A percentile compares a stretch with the other conserved stretches of the same genome.
phyloP scores from a whole-genome alignment of 1,140 invertebrate genomes.

The Dinothrombium tinctorium region DNA sequence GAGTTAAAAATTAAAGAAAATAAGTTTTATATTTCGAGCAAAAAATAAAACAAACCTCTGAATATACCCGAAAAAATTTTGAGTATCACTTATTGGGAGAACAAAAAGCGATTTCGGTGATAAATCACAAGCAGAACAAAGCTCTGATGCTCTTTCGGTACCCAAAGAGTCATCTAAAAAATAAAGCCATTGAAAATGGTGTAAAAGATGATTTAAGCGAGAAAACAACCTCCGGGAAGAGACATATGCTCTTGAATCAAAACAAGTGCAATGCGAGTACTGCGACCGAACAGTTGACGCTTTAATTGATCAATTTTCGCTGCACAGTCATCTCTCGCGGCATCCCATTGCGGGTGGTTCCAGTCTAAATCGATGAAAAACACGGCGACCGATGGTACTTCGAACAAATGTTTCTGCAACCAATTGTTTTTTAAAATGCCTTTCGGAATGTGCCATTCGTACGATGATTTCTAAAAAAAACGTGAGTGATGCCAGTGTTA shows the following conservation, averaged over 20 bases:
- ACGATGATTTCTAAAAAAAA: slow-evolving; percentile 40
- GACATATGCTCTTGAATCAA: slow-evolving; percentile 51
- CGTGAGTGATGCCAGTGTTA: neutral
- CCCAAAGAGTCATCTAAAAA: slow-evolving; percentile 55
- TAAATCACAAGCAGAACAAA: slow-evolving; percentile 73
- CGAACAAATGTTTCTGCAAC: slow-evolving; percentile 75
- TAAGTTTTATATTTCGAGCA: neutral
- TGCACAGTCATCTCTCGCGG: slow-evolving; percentile 77
- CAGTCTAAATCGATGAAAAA: slow-evolving; percentile 92
- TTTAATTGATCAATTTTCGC: slow-evolving; percentile 63
- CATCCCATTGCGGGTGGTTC: slow-evolving; percentile 77
- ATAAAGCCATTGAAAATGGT: too few species aligned
- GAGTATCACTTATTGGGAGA: slow-evolving; percentile 47
- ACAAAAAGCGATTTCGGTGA: slow-evolving; percentile 76
- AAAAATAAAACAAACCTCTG: neutral
- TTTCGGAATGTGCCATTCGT: slow-evolving; percentile 88
- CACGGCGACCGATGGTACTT: slow-evolving; percentile 73
- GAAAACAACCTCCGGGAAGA: slow-evolving; percentile 32
- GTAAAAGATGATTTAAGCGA: too few species aligned
- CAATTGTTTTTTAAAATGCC: slow-evolving; percentile 86
- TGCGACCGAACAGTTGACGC: slow-evolving; percentile 47
- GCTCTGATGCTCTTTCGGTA: slow-evolving; percentile 56
- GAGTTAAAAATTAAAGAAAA: neutral
- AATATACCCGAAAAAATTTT: slow-evolving; percentile 2
- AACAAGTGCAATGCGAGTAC: slow-evolving; percentile 63